Percentiles rank a stretch among this genome's conserved stretches.
Evolutionary conservation across 2,797 vertebrate species (phyloP).

Genomic region (Lutjanus campechanus): DNA sequence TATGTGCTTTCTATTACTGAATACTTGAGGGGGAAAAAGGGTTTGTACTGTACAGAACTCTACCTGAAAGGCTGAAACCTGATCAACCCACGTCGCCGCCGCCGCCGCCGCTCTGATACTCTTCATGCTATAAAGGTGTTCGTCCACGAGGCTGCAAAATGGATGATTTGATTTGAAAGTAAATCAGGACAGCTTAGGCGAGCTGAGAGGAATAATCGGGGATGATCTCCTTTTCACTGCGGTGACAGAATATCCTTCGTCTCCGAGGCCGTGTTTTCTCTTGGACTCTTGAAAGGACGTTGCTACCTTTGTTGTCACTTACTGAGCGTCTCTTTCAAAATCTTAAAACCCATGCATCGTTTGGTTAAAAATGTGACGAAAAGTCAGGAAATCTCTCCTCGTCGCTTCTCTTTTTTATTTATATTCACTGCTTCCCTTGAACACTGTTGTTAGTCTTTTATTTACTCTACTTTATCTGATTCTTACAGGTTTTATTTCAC

Average conservation of each 20-base stretch:
- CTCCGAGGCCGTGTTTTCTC: slow-evolving; percentile 52
- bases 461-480: no score
- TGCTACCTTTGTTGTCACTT: slow-evolving; percentile 41
- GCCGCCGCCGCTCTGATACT: not conserved
- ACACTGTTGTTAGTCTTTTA: no score
- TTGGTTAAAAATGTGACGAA: not conserved
- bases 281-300: slow-evolving; percentile 38
- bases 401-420: not conserved
- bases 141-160: slow-evolving; percentile 22
- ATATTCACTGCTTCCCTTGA: slow-evolving; percentile 10
- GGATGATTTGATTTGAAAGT: slow-evolving; percentile 63
- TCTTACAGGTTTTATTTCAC: no score
- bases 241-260: slow-evolving; percentile 48
- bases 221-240: slow-evolving; percentile 66
- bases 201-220: slow-evolving; percentile 63
- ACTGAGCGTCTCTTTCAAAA: slow-evolving; percentile 33
- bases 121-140: slow-evolving; percentile 25
- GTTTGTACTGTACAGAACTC: slow-evolving; percentile 6
- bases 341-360: slow-evolving; percentile 31
- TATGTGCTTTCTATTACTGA: slow-evolving; percentile 43
- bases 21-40: slow-evolving; percentile 5
- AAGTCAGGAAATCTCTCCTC: not conserved
- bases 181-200: slow-evolving; percentile 54
- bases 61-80: slow-evolving; percentile 21
- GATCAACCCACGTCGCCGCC: slow-evolving; percentile 6